phyloP scores from a whole-genome alignment of 2,888 invertebrate species.

The Eucera pruinosa region DNA sequence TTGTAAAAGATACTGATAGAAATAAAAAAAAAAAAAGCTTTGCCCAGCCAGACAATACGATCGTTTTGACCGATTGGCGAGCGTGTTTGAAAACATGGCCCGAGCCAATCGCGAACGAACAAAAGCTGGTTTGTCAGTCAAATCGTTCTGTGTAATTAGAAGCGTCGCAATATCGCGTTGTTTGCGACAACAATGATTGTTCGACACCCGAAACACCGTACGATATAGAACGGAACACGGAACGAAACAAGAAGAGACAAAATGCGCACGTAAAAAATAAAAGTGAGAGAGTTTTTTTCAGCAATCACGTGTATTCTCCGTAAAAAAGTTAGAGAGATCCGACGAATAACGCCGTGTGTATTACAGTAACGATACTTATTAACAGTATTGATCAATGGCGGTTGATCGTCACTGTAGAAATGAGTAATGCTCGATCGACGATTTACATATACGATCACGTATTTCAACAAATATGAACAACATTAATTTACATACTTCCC shows the following conservation, averaged over 20 bases:
- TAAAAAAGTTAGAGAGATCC: constrained; percentile 17
- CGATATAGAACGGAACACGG: constrained; percentile 2
- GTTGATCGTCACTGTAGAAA: constrained; percentile 51
- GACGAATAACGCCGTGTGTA: constrained; percentile 40
- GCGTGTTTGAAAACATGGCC: constrained; percentile 31
- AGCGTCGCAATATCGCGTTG: constrained; percentile 43
- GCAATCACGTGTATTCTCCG: constrained; percentile 9
- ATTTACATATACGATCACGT: constrained; percentile 45
- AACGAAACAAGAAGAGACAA: constrained; percentile 1
- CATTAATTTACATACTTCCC: constrained; percentile 68
- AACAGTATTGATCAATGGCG: constrained; percentile 39
- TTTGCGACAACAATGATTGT: constrained; percentile 45
- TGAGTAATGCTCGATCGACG: constrained; percentile 42
- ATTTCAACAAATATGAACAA: constrained; percentile 76
- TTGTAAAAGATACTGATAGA: constrained; percentile 34
- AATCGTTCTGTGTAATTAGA: constrained; percentile 56
- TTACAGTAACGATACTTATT: constrained; percentile 7
- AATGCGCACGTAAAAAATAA: neutral
- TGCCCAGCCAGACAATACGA: constrained; percentile 28
- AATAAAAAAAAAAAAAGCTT: constrained; percentile 8
- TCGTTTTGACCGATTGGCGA: constrained; percentile 34
- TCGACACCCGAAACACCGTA: constrained; percentile 28
- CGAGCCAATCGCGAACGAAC: constrained; percentile 34
- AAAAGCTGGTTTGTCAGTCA: constrained; percentile 49
- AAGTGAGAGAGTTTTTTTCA: neutral